phyloP scores from a whole-genome alignment of 92 coral and sea anemone species.

The Phenganax subtilis region DNA sequence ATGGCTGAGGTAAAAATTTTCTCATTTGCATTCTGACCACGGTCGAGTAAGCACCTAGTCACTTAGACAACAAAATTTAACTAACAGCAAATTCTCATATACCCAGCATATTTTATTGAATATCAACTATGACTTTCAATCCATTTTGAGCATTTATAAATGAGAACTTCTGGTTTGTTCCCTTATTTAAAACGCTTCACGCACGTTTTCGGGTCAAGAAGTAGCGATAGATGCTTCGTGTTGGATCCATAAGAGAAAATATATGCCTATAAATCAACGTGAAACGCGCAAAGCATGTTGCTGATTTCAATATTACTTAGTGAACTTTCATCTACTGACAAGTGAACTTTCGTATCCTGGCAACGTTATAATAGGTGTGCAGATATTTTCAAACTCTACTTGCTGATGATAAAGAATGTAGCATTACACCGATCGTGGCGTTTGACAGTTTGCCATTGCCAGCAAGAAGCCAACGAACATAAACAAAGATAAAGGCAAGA shows the following conservation, averaged over 20 bases:
- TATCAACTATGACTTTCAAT: no score
- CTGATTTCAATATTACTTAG: no score
- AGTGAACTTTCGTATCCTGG: not conserved
- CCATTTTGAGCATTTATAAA: no score
- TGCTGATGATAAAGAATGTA: not conserved
- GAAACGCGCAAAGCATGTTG: not conserved
- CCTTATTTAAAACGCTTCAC: not conserved
- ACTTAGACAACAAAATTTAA: no score
- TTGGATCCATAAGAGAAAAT: slow-evolving; percentile 11
- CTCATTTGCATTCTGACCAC: no score
- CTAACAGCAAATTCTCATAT: no score
- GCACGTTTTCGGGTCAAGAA: slow-evolving; percentile 4
- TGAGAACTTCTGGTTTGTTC: no score
- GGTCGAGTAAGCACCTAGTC: no score
- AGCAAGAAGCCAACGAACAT: slow-evolving; percentile 17
- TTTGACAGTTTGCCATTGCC: slow-evolving; percentile 27
- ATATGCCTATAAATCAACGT: slow-evolving; percentile 16
- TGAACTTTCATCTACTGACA: not conserved
- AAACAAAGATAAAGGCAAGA: not conserved
- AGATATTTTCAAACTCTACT: not conserved
- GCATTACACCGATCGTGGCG: slow-evolving; percentile 1
- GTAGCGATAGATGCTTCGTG: slow-evolving; percentile 12
- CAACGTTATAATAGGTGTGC: slow-evolving; percentile 6
- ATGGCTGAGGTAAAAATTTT: no score
- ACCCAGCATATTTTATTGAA: no score